Base-by-base conservation (phyloP, 2,888 invertebrate genomes). In the Lasioglossum pauxillum region DNA sequence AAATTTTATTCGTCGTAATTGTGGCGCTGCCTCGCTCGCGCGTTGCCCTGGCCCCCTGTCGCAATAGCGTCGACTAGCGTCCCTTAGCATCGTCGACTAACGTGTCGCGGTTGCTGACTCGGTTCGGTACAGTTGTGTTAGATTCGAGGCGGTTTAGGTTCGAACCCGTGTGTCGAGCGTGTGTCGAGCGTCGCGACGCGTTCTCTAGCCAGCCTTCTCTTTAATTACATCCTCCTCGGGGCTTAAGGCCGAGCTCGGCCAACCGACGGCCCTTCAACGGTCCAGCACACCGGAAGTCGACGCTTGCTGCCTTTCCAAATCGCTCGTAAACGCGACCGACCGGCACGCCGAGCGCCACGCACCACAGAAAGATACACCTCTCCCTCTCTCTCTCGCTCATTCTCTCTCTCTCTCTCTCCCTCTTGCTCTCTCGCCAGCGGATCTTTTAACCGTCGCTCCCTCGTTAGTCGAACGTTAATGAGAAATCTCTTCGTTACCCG, bases 1-100 rank as follows among this genome's bases (percentile, higher is more conserved):
- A 91, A 86, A 90, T 90, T 90, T 90, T 88, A 90, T 90, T 90
- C 89, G 82, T 79, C 89, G 89, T 90, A 90, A 90, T 90, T 89
- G 84, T 82, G 80, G 83, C 14, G 71, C 16, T 79, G 78, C 69
- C 35, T 31, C 67, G 23, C 38, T 38, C 35, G 19, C 35, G 67
- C 19, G 35, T 67, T 64, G 31, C 60, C 31, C 60, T 64, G 60
- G 27, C 60, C 16, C 27, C 27, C 60, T 38, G 71, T 72, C 67
- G 67, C 67, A 53, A 35, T 67, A 35, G 67, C 69, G 69, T 38
- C 38, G 69, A 46, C 46, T 16, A 4, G 60, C 27, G 60, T 60
- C 60, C 27, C 14, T 27, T 60, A n/a, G 60, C 60, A 14, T 60
- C 60, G 60, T 53, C 23, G 53, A 10, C 53, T 53, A 27, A 60